Evolutionary conservation across 2,113 vertebrate genomes (phyloP).

Genomic region (Myotis davidii): DNA sequence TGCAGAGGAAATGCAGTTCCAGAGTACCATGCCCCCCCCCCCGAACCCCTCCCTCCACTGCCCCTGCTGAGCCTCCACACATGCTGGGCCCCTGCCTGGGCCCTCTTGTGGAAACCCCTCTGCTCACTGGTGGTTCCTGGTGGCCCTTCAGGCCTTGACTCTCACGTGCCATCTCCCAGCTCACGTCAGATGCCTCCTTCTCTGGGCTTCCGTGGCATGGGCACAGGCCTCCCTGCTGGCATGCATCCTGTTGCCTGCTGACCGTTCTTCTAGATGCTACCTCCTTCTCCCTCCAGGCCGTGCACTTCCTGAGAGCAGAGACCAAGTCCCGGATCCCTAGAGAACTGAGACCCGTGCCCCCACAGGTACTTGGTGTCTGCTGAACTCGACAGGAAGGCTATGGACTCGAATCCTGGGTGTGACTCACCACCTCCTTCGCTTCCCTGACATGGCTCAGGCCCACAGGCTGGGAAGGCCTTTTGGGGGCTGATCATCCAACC

Average conservation of each 20-base stretch:
- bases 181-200: neutral
- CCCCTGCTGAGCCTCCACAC: neutral
- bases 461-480: neutral
- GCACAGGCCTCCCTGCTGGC: neutral
- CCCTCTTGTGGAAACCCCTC: too few relatives aligned
- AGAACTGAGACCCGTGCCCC: neutral
- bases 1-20: neutral
- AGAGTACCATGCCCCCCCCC: neutral
- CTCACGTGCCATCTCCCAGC: neutral
- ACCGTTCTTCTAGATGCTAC: neutral
- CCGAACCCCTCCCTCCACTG: fast-evolving
- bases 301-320: fast-evolving
- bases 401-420: neutral
- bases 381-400: neutral
- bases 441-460: neutral
- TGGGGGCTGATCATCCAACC: neutral
- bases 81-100: neutral
- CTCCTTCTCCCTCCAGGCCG: neutral
- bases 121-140: neutral
- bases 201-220: neutral
- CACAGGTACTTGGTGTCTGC: neutral
- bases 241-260: too few relatives aligned
- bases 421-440: too few relatives aligned
- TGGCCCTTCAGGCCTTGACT: neutral
- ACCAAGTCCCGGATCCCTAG: neutral